phyloP scores from a whole-genome alignment of 2,888 invertebrate genomes.

The Zhuqinia jingwanae region DNA sequence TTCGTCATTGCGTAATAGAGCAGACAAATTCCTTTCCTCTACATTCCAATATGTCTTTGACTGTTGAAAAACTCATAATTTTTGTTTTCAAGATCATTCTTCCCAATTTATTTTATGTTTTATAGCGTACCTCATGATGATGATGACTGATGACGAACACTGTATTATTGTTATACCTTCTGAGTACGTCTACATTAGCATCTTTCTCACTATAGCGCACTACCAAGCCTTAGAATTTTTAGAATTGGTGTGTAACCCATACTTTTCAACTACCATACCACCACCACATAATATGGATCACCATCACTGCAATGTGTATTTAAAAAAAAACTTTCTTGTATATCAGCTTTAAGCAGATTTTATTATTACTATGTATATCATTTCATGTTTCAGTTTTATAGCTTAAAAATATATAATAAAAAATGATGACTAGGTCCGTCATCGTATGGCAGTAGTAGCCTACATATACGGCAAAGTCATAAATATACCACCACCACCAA shows the following conservation, averaged over 20 bases:
- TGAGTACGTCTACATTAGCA: too few species aligned
- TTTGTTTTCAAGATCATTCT: conserved; percentile 54
- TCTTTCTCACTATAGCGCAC: background rate
- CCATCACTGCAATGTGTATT: too few species aligned
- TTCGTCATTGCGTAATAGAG: conserved; percentile 37
- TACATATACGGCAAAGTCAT: background rate
- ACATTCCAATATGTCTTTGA: conserved; percentile 51
- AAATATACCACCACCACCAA: background rate
- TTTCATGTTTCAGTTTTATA: conserved; percentile 33
- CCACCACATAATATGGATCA: background rate
- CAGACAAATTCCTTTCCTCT: conserved; percentile 33
- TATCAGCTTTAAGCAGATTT: too few species aligned
- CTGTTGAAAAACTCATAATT: conserved; percentile 53
- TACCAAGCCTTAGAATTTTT: conserved; percentile 13
- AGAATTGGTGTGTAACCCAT: conserved; percentile 1
- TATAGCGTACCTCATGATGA: too few species aligned
- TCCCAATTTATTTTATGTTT: conserved; percentile 52
- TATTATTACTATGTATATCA: too few species aligned
- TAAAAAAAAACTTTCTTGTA: too few species aligned
- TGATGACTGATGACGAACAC: background rate
- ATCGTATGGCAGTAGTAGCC: conserved; percentile 20
- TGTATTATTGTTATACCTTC: too few species aligned
- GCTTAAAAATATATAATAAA: background rate
- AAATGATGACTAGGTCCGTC: conserved; percentile 25
- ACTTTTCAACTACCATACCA: conserved; percentile 21